phyloP scores from a whole-genome alignment of 2,113 vertebrate species.

The Poecile atricapillus region DNA sequence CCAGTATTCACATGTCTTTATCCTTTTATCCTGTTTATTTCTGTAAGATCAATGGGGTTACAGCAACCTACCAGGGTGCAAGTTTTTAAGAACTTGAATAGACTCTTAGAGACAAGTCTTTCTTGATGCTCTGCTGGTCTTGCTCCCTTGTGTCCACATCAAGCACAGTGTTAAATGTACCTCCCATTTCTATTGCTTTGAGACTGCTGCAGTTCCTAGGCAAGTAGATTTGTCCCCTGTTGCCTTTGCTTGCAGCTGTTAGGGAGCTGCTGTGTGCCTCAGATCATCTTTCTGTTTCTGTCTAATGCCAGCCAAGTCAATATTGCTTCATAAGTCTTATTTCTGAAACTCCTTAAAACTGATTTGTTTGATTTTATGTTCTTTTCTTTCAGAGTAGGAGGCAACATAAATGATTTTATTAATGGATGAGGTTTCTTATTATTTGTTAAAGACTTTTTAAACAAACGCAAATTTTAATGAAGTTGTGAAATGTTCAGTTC shows the following conservation, averaged over 20 bases:
- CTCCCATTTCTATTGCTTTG: not conserved
- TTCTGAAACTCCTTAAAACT: not conserved
- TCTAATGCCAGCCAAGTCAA: not conserved
- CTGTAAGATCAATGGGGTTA: not conserved
- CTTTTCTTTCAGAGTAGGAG: not conserved
- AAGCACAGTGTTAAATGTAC: not conserved
- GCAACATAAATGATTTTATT: not conserved
- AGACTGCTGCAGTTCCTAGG: not conserved
- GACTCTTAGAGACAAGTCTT: not conserved
- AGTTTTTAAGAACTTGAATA: not conserved
- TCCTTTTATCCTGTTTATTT: conserved; percentile 21
- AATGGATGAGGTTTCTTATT: not conserved
- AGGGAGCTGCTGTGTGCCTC: not conserved
- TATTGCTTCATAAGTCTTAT: not conserved
- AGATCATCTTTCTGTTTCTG: not conserved
- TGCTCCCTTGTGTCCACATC: not conserved
- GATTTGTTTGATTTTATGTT: not conserved
- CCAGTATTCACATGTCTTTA: not conserved
- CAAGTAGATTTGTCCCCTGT: not conserved
- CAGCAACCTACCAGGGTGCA: not conserved
- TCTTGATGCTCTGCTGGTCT: not conserved
- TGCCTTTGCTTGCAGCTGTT: not conserved
- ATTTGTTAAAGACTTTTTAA: not conserved
- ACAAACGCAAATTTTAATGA: not conserved
- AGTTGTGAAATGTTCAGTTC: not conserved